Evolutionary conservation across 2,113 vertebrate genomes (phyloP), one percentile per base, ranked within the genome.

Genomic region (Chlamydotis undulata): DNA sequence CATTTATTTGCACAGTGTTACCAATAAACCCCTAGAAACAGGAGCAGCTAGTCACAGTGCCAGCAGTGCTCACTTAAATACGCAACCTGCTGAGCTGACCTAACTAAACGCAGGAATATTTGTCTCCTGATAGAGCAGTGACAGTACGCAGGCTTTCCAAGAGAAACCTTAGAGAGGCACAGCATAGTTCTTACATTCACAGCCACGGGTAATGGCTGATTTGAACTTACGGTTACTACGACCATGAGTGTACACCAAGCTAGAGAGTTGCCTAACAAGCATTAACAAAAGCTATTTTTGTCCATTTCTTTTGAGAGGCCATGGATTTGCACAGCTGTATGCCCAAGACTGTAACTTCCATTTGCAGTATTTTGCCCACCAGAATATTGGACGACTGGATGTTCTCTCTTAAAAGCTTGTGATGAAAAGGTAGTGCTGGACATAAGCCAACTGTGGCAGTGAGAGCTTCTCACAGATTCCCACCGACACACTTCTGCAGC

Each of bases 301-400:
- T 18, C 41, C 33, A 22, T 24, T 77, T 33, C 68, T 37, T 24
- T 28, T 31, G 37, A 61, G 61, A 56, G 22, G 47, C 23, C 23
- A 12, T 1, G 16, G 49, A 15, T 7, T 2, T 2, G 10, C 15
- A 4, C 75, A 86, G 83, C 43, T 64, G 33, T 5, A 4, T 8
- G 18, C 10, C 39, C 28, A 25, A 14, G 37, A 39, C 1, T 21
- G 17, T 15, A 53, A 70, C 12, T 24, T 28, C 25, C 8, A 26
- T 18, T 19, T 26, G 16, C 1, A 39, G 26, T 8, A 24, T 60
- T 71, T 41, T 31, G n/a, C 57, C 31, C n/a, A 28, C 28, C 3
- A 1, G 33, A 67, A 26, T 5, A 29, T 0, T 28, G 61, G 26
- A 11, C 1, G 4, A 26, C 19, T 43, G 41, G 49, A 47, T 0